Percentiles rank a stretch among this genome's conserved stretches.
Evolutionary conservation across 2,113 vertebrate species (phyloP).

Genomic region (Motacilla alba): DNA sequence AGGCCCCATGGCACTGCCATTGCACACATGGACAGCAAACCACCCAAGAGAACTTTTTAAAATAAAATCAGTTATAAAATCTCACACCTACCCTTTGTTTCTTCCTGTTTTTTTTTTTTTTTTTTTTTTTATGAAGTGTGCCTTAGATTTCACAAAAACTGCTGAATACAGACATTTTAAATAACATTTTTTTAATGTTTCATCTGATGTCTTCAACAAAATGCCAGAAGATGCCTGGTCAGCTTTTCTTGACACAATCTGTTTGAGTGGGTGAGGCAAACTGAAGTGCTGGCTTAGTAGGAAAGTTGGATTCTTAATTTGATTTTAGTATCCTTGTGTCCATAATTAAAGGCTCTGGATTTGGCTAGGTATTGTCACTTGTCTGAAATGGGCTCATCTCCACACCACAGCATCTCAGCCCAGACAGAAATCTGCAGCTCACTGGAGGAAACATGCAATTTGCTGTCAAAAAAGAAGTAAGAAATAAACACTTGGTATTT

Average conservation of each 20-base stretch:
- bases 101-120: not conserved
- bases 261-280: not conserved
- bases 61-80: not conserved
- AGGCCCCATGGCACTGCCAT: not conserved
- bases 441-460: not conserved
- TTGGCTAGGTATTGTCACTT: not conserved
- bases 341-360: not conserved
- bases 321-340: not conserved
- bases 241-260: not conserved
- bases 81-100: not conserved
- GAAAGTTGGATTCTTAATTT: not conserved
- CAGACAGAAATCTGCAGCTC: not conserved
- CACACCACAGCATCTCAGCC: not conserved
- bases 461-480: not conserved
- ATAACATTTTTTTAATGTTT: not conserved
- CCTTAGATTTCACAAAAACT: not conserved
- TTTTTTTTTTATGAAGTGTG: not conserved
- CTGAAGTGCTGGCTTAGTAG: not conserved
- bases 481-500: not conserved
- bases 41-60: not conserved
- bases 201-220: not conserved
- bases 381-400: not conserved
- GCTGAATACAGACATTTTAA: not conserved
- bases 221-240: not conserved
- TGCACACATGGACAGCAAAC: not conserved